These are phyloP conservation scores for Pomatorhinus ruficollis DNA, from an alignment of 2,113 vertebrate genomes.

Conservation along the genomic window DNA sequence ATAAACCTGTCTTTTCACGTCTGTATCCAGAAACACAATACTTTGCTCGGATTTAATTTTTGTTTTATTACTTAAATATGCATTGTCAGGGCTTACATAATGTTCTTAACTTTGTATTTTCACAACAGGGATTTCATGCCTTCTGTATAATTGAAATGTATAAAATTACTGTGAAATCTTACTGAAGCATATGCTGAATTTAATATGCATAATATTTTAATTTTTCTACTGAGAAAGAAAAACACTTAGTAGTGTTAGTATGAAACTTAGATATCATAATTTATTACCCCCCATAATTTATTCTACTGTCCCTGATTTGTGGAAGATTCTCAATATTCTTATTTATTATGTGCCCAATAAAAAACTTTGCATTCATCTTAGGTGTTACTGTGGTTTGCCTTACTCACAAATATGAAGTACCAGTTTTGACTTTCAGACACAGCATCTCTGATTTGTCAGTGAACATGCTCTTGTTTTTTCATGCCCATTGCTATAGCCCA, in stretches of 20 bases:
- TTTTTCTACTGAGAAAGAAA: not conserved
- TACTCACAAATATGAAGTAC: not conserved
- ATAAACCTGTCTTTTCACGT: not conserved
- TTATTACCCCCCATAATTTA: not conserved
- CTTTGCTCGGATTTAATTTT: not conserved
- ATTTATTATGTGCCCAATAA: not conserved
- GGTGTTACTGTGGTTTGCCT: not conserved
- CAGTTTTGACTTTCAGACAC: not conserved
- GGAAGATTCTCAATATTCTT: not conserved
- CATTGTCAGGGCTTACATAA: slow-evolving; percentile 4
- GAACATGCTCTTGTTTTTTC: not conserved
- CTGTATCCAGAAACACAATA: not conserved
- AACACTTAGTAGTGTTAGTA: not conserved
- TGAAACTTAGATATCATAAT: not conserved
- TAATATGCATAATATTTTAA: not conserved
- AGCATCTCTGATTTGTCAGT: not conserved
- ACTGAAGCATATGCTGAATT: slow-evolving; percentile 20
- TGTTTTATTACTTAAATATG: slow-evolving; percentile 4
- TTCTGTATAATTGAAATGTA: slow-evolving; percentile 34
- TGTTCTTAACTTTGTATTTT: slow-evolving; percentile 25
- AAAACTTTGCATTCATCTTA: not conserved
- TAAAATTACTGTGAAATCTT: slow-evolving; percentile 22
- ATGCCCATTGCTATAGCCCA: not conserved
- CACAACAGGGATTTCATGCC: slow-evolving; percentile 12
- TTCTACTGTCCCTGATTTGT: not conserved